Conservation (phyloP, 2,888 invertebrate species). For the Diarsia mendica region DNA sequence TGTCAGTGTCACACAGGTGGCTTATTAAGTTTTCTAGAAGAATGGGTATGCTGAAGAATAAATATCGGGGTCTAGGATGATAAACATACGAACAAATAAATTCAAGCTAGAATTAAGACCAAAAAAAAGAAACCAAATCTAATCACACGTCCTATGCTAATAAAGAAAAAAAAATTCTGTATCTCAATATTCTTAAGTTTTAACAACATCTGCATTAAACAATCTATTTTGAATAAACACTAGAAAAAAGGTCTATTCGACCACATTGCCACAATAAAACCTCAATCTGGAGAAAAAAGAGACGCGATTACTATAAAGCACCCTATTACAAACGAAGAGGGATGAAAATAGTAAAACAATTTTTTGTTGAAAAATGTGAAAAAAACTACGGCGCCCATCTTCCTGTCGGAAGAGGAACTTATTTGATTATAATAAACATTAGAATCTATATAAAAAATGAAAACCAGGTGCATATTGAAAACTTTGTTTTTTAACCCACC, state of each 20-base stretch:
- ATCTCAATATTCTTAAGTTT: constrained; percentile 58
- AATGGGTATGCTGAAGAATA: neutral
- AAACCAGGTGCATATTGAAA: constrained; percentile 85
- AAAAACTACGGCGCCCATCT: constrained; percentile 85
- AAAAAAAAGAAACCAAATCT: constrained; percentile 9
- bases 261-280: constrained; percentile 85
- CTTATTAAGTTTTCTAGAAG: neutral
- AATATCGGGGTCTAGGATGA: neutral
- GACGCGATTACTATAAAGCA: neutral
- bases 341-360: constrained; percentile 56
- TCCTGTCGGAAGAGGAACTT: constrained; percentile 89
- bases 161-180: constrained; percentile 48
- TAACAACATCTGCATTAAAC: constrained; percentile 84
- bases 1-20: too few species aligned
- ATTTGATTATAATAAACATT: constrained; percentile 89
- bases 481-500: constrained; percentile 79
- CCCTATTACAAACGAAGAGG: constrained; percentile 67
- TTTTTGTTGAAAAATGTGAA: constrained; percentile 69
- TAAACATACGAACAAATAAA: constrained; percentile 10
- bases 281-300: constrained; percentile 64
- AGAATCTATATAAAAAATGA: constrained; percentile 80
- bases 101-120: constrained; percentile 2
- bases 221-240: constrained; percentile 81
- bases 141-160: constrained; percentile 1
- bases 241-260: constrained; percentile 76